Percentiles rank a stretch among this genome's conserved stretches.
phyloP scores from a whole-genome alignment of 2,888 invertebrate species.

The Alentia gelatinosa region DNA sequence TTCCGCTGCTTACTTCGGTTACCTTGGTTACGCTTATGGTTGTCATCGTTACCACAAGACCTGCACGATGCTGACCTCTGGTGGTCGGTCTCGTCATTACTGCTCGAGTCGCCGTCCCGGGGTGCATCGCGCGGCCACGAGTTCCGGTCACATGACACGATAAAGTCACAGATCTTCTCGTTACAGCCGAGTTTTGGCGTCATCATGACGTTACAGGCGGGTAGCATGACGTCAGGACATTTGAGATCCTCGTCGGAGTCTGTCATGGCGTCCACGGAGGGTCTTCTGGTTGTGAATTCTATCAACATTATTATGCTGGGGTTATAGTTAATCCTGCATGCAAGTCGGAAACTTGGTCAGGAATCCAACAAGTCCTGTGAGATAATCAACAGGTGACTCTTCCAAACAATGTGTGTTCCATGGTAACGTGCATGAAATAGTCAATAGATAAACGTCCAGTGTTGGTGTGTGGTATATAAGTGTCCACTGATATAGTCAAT shows the following conservation, averaged over 20 bases:
- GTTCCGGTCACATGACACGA: not conserved
- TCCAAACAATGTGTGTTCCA: too few species aligned
- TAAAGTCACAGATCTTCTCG: conserved; percentile 11
- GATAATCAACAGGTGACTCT: too few species aligned
- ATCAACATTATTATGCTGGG: not conserved
- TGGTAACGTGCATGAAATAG: too few species aligned
- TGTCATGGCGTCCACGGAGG: not conserved
- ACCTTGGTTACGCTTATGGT: not conserved
- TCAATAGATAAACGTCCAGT: too few species aligned
- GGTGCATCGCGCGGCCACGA: not conserved
- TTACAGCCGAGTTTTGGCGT: not conserved
- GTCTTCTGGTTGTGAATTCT: not conserved
- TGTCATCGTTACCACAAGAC: not conserved
- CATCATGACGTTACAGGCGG: not conserved
- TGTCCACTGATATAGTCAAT: too few species aligned
- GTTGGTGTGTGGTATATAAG: too few species aligned
- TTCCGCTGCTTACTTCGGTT: not conserved
- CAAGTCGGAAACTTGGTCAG: too few species aligned
- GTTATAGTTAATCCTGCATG: too few species aligned
- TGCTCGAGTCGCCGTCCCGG: not conserved
- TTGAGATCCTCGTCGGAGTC: not conserved
- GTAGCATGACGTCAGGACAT: not conserved
- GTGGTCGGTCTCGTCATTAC: not conserved
- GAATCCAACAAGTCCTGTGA: too few species aligned
- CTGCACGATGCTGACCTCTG: not conserved